Evolutionary conservation across 2,888 invertebrate genomes (phyloP).

Genomic region (Harpalus rufipes): DNA sequence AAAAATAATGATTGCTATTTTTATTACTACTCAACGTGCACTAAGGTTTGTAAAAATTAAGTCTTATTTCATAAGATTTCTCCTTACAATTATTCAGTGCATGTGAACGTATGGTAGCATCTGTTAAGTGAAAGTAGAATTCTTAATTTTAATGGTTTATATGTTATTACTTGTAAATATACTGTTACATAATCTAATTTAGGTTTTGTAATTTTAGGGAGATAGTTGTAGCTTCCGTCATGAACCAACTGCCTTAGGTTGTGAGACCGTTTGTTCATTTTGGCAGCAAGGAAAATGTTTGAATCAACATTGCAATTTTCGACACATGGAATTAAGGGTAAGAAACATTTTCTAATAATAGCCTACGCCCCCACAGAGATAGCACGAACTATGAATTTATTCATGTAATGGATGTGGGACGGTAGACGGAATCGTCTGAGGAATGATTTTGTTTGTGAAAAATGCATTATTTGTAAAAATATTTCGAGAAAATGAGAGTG

Average conservation of each 20-base stretch:
- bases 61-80: constrained; percentile 40
- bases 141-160: constrained; percentile 57
- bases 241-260: constrained; percentile 89
- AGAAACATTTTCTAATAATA: constrained; percentile 70
- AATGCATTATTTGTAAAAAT: no score
- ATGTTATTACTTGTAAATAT: constrained; percentile 36
- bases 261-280: constrained; percentile 88
- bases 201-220: constrained; percentile 79
- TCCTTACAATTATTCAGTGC: constrained; percentile 16
- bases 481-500: no score
- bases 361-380: no score
- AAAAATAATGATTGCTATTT: constrained; percentile 93
- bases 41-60: constrained; percentile 82
- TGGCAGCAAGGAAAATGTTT: constrained; percentile 92
- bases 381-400: not conserved
- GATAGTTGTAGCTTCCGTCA: constrained; percentile 90
- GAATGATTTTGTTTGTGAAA: no score
- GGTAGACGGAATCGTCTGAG: no score
- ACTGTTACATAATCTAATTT: constrained; percentile 36
- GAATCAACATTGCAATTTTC: constrained; percentile 87
- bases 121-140: constrained; percentile 49
- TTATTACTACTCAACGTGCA: constrained; percentile 92
- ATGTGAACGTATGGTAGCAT: constrained; percentile 31
- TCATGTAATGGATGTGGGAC: no score
- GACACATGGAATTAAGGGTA: constrained; percentile 92